These are phyloP conservation scores for Meganola albula DNA, from an alignment of 2,888 invertebrate species.

Conservation along the genomic window DNA sequence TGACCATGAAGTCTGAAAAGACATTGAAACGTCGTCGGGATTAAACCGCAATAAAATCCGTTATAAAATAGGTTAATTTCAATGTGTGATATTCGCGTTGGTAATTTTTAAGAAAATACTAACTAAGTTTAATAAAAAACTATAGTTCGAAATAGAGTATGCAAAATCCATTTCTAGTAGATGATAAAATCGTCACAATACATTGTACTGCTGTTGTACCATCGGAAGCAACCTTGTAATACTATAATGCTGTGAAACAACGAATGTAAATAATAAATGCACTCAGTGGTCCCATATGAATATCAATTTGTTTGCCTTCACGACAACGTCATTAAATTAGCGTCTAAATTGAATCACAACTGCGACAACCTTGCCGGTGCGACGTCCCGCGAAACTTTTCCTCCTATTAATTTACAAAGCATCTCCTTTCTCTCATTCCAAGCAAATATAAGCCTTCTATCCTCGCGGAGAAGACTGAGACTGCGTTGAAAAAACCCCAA, in stretches of 20 bases:
- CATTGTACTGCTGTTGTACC: too few species aligned
- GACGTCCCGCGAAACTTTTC: constrained; percentile 74
- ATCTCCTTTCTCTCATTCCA: constrained; percentile 48
- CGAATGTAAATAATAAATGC: constrained; percentile 60
- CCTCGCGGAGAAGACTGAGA: constrained; percentile 44
- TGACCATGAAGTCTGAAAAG: too few species aligned
- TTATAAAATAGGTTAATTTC: too few species aligned
- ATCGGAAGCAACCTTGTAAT: too few species aligned
- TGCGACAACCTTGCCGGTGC: constrained; percentile 73
- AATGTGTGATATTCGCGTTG: too few species aligned
- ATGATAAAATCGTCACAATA: too few species aligned
- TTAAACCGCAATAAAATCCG: too few species aligned
- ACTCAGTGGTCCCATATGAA: constrained; percentile 72
- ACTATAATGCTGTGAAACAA: constrained; percentile 31
- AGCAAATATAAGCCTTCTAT: constrained; percentile 45
- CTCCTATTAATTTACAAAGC: constrained; percentile 77
- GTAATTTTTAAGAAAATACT: too few species aligned
- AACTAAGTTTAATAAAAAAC: too few species aligned
- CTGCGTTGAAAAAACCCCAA: constrained; percentile 45
- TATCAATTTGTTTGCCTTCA: constrained; percentile 74
- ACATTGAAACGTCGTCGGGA: too few species aligned
- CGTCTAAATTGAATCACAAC: constrained; percentile 78
- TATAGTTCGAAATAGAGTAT: too few species aligned
- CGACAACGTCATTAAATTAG: constrained; percentile 76
- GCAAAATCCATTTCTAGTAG: too few species aligned